These are phyloP conservation scores for Eremobia ochroleuca DNA, from an alignment of 2,888 invertebrate species.

Conservation along the genomic window DNA sequence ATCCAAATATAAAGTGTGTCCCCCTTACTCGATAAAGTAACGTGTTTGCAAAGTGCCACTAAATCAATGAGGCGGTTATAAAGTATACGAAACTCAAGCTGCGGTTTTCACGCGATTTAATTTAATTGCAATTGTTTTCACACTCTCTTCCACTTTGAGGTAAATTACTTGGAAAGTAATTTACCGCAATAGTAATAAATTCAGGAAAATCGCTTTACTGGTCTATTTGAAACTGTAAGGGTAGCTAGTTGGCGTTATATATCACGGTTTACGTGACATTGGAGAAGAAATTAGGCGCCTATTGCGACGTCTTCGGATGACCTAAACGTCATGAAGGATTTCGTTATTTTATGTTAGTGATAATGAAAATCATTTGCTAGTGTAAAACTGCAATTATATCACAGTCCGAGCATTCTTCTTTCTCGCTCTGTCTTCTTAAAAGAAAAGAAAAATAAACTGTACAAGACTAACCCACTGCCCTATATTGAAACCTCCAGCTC, in stretches of 20 bases:
- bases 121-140: slow-evolving; percentile 61
- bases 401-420: neutral
- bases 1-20: neutral
- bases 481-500: neutral
- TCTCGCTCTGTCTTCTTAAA: neutral
- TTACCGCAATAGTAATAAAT: slow-evolving; percentile 40
- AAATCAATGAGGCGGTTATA: slow-evolving; percentile 33
- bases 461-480: neutral
- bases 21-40: neutral
- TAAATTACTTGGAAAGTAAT: slow-evolving; percentile 56
- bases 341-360: neutral
- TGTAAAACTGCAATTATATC: neutral
- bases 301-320: neutral
- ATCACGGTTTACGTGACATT: neutral
- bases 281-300: neutral
- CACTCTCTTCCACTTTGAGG: slow-evolving; percentile 52
- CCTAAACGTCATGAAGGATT: neutral
- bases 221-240: slow-evolving; percentile 25
- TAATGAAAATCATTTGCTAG: neutral
- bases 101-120: slow-evolving; percentile 56
- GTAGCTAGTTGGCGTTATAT: slow-evolving; percentile 1
- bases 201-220: slow-evolving; percentile 20
- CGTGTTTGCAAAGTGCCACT: slow-evolving; percentile 1
- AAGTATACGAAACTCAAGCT: slow-evolving; percentile 41
- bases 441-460: neutral